phyloP scores from a whole-genome alignment of 2,888 invertebrate genomes.

The Napeogenes sylphis region DNA sequence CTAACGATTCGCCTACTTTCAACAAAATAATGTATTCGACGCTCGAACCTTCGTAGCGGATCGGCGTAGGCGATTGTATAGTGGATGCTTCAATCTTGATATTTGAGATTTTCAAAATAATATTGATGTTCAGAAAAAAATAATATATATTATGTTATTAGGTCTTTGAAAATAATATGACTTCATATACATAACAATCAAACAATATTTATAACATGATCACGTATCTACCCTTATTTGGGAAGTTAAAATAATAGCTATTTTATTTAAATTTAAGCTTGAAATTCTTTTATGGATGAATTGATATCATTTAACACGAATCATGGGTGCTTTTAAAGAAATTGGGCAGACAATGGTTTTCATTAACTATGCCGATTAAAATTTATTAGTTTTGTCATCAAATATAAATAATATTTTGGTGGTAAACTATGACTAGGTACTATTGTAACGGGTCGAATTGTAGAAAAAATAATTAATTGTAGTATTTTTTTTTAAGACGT shows the following conservation, averaged over 20 bases:
- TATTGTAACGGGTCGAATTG: too few relatives aligned
- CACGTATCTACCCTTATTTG: slow-evolving; percentile 22
- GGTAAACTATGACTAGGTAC: too few relatives aligned
- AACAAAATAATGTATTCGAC: slow-evolving; percentile 68
- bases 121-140: too few relatives aligned
- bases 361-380: slow-evolving; percentile 28
- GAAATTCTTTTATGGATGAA: slow-evolving; percentile 24
- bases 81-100: slow-evolving; percentile 50
- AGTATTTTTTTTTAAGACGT: too few relatives aligned
- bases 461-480: too few relatives aligned
- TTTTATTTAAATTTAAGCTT: slow-evolving; percentile 23
- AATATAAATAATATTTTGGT: slow-evolving; percentile 1
- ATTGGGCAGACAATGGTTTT: slow-evolving; percentile 29
- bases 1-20: slow-evolving; percentile 67
- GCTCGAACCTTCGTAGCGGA: slow-evolving; percentile 61
- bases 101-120: slow-evolving; percentile 32
- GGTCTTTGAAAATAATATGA: background rate
- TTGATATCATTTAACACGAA: slow-evolving; percentile 25
- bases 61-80: slow-evolving; percentile 62
- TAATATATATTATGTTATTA: too few relatives aligned
- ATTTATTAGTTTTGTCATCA: slow-evolving; percentile 23
- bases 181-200: background rate
- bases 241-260: slow-evolving; percentile 21
- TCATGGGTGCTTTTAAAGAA: slow-evolving; percentile 24
- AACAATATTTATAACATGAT: slow-evolving; percentile 12